Base-by-base conservation (phyloP, 2,888 invertebrate species). In the Cheilosia scutellata region DNA sequence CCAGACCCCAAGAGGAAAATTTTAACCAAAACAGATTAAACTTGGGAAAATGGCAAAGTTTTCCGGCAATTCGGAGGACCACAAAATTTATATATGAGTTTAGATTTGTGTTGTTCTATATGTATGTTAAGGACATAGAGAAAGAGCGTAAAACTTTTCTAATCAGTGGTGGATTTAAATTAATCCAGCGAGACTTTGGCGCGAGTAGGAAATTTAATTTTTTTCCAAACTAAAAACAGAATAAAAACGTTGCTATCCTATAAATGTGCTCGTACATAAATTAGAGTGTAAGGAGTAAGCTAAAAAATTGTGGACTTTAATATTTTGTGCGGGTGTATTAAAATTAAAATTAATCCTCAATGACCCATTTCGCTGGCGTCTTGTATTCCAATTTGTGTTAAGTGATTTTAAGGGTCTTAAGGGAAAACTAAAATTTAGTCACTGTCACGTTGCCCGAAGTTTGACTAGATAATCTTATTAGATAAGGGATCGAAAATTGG, bases 141-240 rank as follows among this genome's bases (percentile, higher is more conserved):
- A 44, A 44, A 66, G 71, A 76, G 84, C 71, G 66, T 60, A 72
- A 87, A 87, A 87, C 82, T 87, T 87, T 87, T 87, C 86, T 87
- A 87, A 87, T 87, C 86, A 87, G 86, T 74, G 86, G 82, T 82
- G 86, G 86, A 87, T 87, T 87, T 77, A 87, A 87, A 82, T 87
- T 77, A 87, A 82, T 87, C 86, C 86, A 51, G 40, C 63, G 74
- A 87, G 82, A 77, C 71, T 77, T 66, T 72, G 71, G 75, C 76
- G 76, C 71, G 65, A 53, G 65, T 37, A 47, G 60, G 53, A 66
- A 65, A 72, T 71, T 82, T 71, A 44, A 65, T 71, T 82, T 71
- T 70, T 66, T 44, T 42, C 51, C 47, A 49, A 70, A 70, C 63
- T 31, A 31, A 63, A 74, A 74, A 65, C 37, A 77, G 62, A 77